Evolutionary conservation across 2,113 vertebrate species (phyloP), one percentile per base, ranked within the genome.

Genomic region (Anser cygnoides): DNA sequence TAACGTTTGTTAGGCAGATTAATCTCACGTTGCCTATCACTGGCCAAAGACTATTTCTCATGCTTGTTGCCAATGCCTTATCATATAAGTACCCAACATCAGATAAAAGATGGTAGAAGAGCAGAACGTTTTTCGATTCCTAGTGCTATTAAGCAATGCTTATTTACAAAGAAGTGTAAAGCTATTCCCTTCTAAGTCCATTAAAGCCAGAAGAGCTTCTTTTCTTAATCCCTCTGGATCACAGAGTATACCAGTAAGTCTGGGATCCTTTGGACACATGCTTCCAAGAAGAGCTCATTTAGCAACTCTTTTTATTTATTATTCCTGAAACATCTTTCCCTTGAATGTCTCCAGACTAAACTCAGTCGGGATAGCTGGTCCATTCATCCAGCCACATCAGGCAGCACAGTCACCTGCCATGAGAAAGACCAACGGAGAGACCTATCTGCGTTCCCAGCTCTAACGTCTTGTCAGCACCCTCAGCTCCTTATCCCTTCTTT

Each of bases 81-180:
- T 35, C 4, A 1, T 33, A 43, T 11, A 46, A 6, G 4, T 59
- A 49, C 20, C 22, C 25, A 39, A n/a, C 0, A 2, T 58, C 39
- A 2, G 1, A 81, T 26, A 57, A 19, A 19, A 44, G 35, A 54
- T 17, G 6, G 23, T 33, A 66, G 26, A 43, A 54, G 12, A 86
- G 37, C 43, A 57, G 75, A 84, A 29, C 15, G 17, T 57, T 81
- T 74, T 31, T 66, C 18, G 7, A 28, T 68, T 81, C 55, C 23
- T 15, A 67, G n/a, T 0, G 0, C 35, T 0, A 1, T 8, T 88
- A 52, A 95, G 49, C 1, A 0, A n/a, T 0, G 0, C 59, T 84
- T 46, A 26, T 57, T 65, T 70, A 52, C 72, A 67, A 67, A 61
- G 62, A 75, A 65, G 52, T 1, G 22, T 81, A 81, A 89, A 84